Base-by-base conservation (phyloP, 2,113 vertebrate species). In the Furnarius figulus region DNA sequence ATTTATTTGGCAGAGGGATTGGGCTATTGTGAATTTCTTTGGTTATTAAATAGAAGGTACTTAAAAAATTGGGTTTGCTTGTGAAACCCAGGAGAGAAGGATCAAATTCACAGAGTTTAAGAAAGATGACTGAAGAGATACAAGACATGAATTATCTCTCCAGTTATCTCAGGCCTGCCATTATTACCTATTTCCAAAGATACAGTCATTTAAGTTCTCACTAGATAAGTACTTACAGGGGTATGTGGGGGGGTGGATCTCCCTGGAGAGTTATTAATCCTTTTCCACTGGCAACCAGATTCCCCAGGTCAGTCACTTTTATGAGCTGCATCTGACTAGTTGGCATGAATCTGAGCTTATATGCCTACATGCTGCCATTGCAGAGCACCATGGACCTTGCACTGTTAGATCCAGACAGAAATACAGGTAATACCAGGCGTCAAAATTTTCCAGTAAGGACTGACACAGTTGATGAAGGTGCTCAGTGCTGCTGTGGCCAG, bases 1-100 rank as follows among this genome's bases (percentile, higher is more conserved):
- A 83, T 91, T 90, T 91, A 94, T 96, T 90, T 94, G 75, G 52
- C 55, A 80, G 67, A 47, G 33, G 12, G 62, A 39, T 87, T 91
- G 46, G 21, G 37, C 16, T 58, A 6, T 35, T 66, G 17, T 59
- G 66, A 14, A 8, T 39, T 88, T 71, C 70, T 79, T 89, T 53
- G 12, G 11, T 81, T 84, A 87, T 68, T 91, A 63, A 89, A 70
- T 37, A 77, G 35, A 63, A 95, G 12, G 14, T 44, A 49, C 8
- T 65, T 49, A 39, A 31, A 33, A 10, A 55, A 37, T 3, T 61
- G n/a, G 8, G 7, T 82, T 93, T 93, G 58, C 71, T 72, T 46
- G 7, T 70, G 84, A 83, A 50, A 58, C 74, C 63, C 74, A 23
- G 49, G 37, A 89, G 58, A 82, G 61, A 91, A 53, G 25, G 17